A percentile compares a stretch with the other conserved stretches of the same genome.
Conservation (phyloP, 2,797 vertebrate species). For the Cephalopachus bancanus region DNA sequence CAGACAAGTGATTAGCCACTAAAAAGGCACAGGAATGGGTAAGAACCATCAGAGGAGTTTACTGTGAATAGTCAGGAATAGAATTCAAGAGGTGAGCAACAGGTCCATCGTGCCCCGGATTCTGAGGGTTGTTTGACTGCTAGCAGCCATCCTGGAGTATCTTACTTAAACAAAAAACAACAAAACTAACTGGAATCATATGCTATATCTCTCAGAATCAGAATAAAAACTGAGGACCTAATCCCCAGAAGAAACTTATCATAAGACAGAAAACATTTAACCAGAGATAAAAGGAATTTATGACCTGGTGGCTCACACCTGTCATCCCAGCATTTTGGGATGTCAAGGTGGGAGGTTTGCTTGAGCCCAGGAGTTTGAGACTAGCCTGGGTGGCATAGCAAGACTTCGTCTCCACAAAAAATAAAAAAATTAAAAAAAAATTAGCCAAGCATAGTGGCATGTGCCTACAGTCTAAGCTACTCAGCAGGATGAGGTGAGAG, state of each 20-base stretch:
- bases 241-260: not conserved
- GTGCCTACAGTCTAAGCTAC: no score
- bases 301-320: no score
- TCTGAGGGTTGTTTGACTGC: not conserved
- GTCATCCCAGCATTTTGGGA: no score
- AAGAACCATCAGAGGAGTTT: not conserved
- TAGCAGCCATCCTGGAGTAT: not conserved
- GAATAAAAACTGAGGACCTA: not conserved
- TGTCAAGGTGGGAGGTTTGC: no score
- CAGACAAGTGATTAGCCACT: not conserved
- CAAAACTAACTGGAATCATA: not conserved
- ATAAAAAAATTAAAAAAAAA: no score
- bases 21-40: not conserved
- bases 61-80: not conserved
- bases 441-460: no score
- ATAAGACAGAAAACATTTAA: not conserved
- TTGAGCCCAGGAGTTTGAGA: no score
- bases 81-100: not conserved
- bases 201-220: not conserved
- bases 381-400: no score
- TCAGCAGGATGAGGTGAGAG: no score
- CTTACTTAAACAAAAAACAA: not conserved
- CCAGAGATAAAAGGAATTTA: not conserved
- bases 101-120: not conserved
- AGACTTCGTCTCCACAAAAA: no score